phyloP scores from a whole-genome alignment of 2,113 vertebrate genomes.

The Sinocyclocheilus anophthalmus region DNA sequence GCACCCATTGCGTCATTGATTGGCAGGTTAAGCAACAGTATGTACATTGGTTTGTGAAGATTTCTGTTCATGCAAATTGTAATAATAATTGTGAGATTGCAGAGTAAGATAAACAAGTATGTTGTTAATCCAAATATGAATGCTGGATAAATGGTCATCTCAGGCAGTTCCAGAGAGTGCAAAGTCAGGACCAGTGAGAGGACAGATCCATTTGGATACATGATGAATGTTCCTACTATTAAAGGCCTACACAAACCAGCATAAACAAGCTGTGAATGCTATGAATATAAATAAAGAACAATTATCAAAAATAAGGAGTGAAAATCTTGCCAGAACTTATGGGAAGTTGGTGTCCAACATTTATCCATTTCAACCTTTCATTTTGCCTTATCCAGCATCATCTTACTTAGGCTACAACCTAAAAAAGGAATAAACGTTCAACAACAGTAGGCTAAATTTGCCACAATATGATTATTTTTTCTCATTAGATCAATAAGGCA shows the following conservation, averaged over 20 bases:
- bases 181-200: not conserved
- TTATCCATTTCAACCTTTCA: not conserved
- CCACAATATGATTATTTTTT: not conserved
- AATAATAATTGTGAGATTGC: not conserved
- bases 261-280: not conserved
- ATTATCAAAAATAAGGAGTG: not conserved
- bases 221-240: not conserved
- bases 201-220: not conserved
- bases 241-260: too few relatives aligned
- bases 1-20: not conserved
- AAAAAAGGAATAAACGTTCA: not conserved
- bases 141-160: not conserved
- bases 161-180: not conserved
- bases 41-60: conserved; percentile 17
- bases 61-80: conserved; percentile 11
- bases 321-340: not conserved
- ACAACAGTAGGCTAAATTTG: not conserved
- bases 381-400: not conserved
- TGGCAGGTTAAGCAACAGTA: not conserved
- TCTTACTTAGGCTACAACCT: not conserved
- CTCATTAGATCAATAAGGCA: too few relatives aligned
- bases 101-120: not conserved
- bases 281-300: not conserved
- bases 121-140: conserved; percentile 14
- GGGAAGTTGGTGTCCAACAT: not conserved